phyloP scores from a whole-genome alignment of 1,140 invertebrate species.

The Matsumurasca onukii region DNA sequence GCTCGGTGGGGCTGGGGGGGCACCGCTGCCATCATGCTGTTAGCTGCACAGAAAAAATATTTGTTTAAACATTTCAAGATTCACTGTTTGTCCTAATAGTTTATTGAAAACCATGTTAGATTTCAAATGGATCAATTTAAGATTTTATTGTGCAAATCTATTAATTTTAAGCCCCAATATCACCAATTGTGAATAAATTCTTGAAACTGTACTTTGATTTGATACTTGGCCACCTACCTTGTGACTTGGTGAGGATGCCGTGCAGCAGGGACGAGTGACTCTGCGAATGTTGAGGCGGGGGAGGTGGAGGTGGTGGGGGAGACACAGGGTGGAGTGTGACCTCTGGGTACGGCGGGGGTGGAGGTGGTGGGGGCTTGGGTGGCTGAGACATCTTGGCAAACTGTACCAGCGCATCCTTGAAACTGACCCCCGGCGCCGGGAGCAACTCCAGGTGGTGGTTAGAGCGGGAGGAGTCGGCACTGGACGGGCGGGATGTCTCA shows the following conservation, averaged over 20 bases:
- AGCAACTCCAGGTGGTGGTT: slow-evolving; percentile 22
- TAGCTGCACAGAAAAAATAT: background rate
- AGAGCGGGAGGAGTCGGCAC: slow-evolving; percentile 55
- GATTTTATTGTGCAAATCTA: too few species aligned
- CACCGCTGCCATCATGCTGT: too few species aligned
- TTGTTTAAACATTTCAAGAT: background rate
- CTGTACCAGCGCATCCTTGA: slow-evolving; percentile 75
- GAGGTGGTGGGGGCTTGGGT: slow-evolving; percentile 12
- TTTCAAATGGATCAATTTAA: too few species aligned
- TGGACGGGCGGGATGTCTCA: slow-evolving; percentile 53
- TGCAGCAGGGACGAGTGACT: slow-evolving; percentile 70
- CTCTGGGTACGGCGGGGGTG: slow-evolving; percentile 61
- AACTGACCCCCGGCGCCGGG: slow-evolving; percentile 51
- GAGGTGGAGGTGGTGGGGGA: slow-evolving; percentile 47
- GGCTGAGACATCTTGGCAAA: slow-evolving; percentile 59
- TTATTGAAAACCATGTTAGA: too few species aligned
- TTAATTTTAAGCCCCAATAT: too few species aligned
- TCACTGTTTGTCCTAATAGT: too few species aligned
- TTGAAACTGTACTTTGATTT: too few species aligned
- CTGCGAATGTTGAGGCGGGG: slow-evolving; percentile 52
- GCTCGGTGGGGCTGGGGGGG: slow-evolving; percentile 36
- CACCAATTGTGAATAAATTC: too few species aligned
- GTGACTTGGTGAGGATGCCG: slow-evolving; percentile 67
- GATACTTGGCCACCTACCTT: background rate
- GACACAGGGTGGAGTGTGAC: slow-evolving; percentile 71